These are phyloP conservation scores for Drosophila silvestris DNA, from an alignment of 2,888 invertebrate genomes.

Conservation along the genomic window DNA sequence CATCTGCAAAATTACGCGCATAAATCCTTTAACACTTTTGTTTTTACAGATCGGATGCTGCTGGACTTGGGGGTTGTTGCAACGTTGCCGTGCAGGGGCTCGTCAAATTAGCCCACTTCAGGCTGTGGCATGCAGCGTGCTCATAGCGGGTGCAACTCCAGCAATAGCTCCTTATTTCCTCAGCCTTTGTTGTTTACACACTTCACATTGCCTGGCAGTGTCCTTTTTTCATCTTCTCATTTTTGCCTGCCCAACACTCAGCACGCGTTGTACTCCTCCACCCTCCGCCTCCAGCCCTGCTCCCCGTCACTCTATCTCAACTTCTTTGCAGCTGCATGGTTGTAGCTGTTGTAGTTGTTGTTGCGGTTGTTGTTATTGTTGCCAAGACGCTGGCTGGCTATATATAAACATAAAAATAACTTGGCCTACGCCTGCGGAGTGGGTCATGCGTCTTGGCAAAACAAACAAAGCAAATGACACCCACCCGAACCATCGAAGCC, in stretches of 20 bases:
- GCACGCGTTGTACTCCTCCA: slow-evolving; percentile 11
- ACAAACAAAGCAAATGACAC: slow-evolving; percentile 70
- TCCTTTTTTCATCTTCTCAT: slow-evolving; percentile 29
- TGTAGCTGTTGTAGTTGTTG: slow-evolving; percentile 9
- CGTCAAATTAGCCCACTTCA: slow-evolving; percentile 83
- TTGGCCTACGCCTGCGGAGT: slow-evolving; percentile 28
- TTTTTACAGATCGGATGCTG: slow-evolving; percentile 14
- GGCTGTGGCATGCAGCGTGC: slow-evolving; percentile 71
- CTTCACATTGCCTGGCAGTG: slow-evolving; percentile 37
- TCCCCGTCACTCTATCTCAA: neutral
- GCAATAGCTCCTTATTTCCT: slow-evolving; percentile 12
- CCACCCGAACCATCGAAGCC: slow-evolving; percentile 50
- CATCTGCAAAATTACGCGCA: slow-evolving; percentile 83
- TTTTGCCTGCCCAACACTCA: slow-evolving; percentile 27
- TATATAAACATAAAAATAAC: slow-evolving; percentile 39
- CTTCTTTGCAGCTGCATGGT: slow-evolving; percentile 35
- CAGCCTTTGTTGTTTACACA: slow-evolving; percentile 70
- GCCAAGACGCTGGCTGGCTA: slow-evolving; percentile 44
- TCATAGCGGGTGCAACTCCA: slow-evolving; percentile 69
- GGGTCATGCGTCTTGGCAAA: slow-evolving; percentile 48
- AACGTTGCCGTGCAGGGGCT: slow-evolving; percentile 62
- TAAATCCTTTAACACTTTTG: slow-evolving; percentile 83
- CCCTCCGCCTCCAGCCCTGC: no score
- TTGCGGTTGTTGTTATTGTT: slow-evolving; percentile 54
- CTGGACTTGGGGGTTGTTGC: slow-evolving; percentile 65